Conservation (phyloP, 2,888 invertebrate species). For the Ophion obscuratus region DNA sequence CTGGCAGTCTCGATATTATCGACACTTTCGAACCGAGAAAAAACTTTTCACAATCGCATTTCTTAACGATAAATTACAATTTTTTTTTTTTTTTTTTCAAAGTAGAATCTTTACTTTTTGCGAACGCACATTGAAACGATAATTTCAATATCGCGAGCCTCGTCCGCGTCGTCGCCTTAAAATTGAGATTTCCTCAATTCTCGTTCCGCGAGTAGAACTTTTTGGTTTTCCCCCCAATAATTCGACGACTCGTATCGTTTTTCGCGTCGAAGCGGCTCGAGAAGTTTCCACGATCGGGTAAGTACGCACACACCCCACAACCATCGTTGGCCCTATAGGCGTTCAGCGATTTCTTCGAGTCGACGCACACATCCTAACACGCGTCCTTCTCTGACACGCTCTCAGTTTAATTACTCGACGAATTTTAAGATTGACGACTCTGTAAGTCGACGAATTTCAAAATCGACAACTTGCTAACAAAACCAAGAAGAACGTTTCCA, state of each 20-base stretch:
- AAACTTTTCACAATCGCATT: neutral
- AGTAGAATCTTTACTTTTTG: neutral
- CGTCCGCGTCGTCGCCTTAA: neutral
- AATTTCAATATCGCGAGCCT: neutral
- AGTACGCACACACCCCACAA: conserved; percentile 82
- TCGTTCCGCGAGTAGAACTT: neutral
- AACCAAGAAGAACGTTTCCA: neutral
- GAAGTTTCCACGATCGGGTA: conserved; percentile 72
- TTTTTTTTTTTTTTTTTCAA: too few relatives aligned
- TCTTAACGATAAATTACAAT: neutral
- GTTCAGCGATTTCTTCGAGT: conserved; percentile 79
- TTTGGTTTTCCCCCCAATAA: neutral
- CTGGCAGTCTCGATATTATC: neutral
- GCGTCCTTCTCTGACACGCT: neutral
- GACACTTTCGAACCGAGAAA: neutral
- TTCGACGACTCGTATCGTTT: neutral
- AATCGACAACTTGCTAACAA: neutral
- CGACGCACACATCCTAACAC: neutral
- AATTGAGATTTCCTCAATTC: neutral
- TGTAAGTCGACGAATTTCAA: too few relatives aligned
- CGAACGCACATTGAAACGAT: neutral
- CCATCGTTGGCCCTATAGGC: conserved; percentile 81
- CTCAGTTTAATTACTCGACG: neutral
- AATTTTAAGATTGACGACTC: neutral
- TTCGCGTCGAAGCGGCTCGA: neutral